Base-by-base conservation (phyloP, 2,888 invertebrate genomes). In the Drosophila gaucha region DNA sequence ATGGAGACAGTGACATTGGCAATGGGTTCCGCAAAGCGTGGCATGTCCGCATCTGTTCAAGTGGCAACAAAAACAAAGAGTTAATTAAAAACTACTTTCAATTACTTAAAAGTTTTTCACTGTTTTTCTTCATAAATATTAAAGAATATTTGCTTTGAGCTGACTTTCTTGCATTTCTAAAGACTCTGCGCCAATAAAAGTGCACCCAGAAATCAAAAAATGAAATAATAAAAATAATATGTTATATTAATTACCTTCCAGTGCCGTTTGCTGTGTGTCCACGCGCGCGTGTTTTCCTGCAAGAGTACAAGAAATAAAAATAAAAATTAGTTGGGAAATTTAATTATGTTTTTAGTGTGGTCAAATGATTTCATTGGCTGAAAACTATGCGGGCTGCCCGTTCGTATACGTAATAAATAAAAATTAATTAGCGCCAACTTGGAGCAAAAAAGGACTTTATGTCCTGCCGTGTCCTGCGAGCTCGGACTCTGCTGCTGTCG, bases 1-100 rank as follows among this genome's bases (percentile, higher is more conserved):
- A 96, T 94, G 39, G 96, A 96, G 75, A 97, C 97, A 20, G 97
- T 97, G 78, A 97, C 96, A 92, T 97, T 98, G 50, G 96, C 95
- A 83, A 97, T 96, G 50, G 96, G 95, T 90, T 97, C 97, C 72
- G 96, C 96, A 91, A 97, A 97, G 86, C 95, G 94, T 62, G 97
- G 97, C 91, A 96, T 89, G 59, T 90, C 91, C 30, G 75, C 73
- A 73, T 91, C 92, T 91, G 62, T 6, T 67, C 67, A 43, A 26
- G 14, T 20, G 12, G 26, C 12, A 20, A 9, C 10, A 38, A 6
- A 14, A 14, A 26, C 36, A 35, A 36, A 46, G 12, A 6, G 26
- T n/a, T n/a, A n/a, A n/a, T n/a, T n/a, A n/a, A n/a, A n/a, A n/a
- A n/a, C n/a, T n/a, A 44, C 30, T 54, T 60, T 62, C 51, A 74